Evolutionary conservation across 2,113 vertebrate genomes (phyloP).

Genomic region (Callospermophilus lateralis): DNA sequence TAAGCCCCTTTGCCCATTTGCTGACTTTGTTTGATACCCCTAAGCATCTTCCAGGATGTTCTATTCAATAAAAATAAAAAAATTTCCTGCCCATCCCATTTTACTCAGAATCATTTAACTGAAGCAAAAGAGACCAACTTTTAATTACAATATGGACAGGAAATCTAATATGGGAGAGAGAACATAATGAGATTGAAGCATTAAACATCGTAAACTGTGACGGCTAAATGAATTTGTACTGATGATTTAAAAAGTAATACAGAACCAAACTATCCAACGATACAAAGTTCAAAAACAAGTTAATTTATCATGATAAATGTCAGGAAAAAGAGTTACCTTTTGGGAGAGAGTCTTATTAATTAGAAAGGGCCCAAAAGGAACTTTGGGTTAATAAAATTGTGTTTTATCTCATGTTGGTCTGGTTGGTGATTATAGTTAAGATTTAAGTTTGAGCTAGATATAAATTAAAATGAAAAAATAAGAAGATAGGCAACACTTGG

Average conservation of each 20-base stretch:
- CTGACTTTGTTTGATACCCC: too few species aligned
- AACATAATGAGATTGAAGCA: constrained; percentile 18
- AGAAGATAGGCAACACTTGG: not conserved
- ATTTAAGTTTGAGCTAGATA: not conserved
- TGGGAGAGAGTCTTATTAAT: not conserved
- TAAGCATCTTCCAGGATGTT: not conserved
- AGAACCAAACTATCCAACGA: constrained; percentile 5
- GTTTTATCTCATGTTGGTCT: not conserved
- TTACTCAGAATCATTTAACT: constrained; percentile 29
- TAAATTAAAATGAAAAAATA: constrained; percentile 37
- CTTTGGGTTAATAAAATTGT: not conserved
- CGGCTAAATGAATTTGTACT: constrained; percentile 10
- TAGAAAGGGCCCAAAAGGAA: not conserved
- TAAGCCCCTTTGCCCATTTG: not conserved
- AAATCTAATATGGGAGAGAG: constrained; percentile 21
- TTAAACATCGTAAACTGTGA: not conserved
- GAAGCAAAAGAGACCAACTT: constrained; percentile 37
- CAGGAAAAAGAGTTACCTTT: constrained; percentile 37
- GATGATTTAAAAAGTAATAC: constrained; percentile 53
- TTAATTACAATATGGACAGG: constrained; percentile 40
- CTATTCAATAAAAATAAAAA: too few species aligned
- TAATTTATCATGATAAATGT: not conserved
- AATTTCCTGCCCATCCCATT: not conserved
- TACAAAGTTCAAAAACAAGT: constrained; percentile 50
- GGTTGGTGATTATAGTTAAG: not conserved